Percentiles rank a stretch among this genome's conserved stretches.
Conservation (phyloP, 35 echinoderm and acorn worm species). For the Acanthaster planci region DNA sequence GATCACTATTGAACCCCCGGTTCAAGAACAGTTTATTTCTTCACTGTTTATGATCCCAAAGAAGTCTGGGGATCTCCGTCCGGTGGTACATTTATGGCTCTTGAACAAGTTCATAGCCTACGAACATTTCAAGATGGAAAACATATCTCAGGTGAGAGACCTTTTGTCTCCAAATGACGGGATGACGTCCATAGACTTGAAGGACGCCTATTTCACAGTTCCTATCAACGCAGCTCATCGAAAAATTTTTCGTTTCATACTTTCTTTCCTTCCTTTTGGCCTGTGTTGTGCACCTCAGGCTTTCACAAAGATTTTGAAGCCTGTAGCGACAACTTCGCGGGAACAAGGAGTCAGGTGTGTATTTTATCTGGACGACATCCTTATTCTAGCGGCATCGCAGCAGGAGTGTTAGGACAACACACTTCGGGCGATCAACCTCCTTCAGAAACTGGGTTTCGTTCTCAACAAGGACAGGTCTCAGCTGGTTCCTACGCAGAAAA, state of each 20-base stretch:
- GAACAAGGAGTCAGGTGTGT: slow-evolving; percentile 4
- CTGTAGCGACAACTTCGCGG: slow-evolving; percentile 23
- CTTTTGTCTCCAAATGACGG: not conserved
- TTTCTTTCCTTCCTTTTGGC: slow-evolving; percentile 43
- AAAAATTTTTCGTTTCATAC: too few relatives aligned
- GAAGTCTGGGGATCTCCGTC: slow-evolving; percentile 36
- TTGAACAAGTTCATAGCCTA: slow-evolving; percentile 7
- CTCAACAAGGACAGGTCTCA: slow-evolving; percentile 47
- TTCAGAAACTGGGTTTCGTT: slow-evolving; percentile 37
- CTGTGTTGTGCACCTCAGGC: slow-evolving; percentile 38
- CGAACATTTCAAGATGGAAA: slow-evolving; percentile 67
- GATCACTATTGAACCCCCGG: not conserved
- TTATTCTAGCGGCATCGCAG: slow-evolving; percentile 31
- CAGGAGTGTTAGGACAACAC: slow-evolving; percentile 21
- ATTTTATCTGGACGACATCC: slow-evolving; percentile 50
- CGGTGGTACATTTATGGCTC: slow-evolving; percentile 44
- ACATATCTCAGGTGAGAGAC: slow-evolving; percentile 6
- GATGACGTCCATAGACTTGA: slow-evolving; percentile 52
- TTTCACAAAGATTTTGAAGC: slow-evolving; percentile 61
- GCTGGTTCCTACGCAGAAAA: slow-evolving; percentile 26
- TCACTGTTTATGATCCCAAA: slow-evolving; percentile 40
- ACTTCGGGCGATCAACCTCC: slow-evolving; percentile 6
- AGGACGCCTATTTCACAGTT: slow-evolving; percentile 51
- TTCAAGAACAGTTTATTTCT: slow-evolving; percentile 35
- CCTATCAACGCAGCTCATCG: slow-evolving; percentile 30